Percentiles rank a stretch among this genome's conserved stretches.
Conservation (phyloP, 2,797 vertebrate genomes). For the Lepus oiostolus region DNA sequence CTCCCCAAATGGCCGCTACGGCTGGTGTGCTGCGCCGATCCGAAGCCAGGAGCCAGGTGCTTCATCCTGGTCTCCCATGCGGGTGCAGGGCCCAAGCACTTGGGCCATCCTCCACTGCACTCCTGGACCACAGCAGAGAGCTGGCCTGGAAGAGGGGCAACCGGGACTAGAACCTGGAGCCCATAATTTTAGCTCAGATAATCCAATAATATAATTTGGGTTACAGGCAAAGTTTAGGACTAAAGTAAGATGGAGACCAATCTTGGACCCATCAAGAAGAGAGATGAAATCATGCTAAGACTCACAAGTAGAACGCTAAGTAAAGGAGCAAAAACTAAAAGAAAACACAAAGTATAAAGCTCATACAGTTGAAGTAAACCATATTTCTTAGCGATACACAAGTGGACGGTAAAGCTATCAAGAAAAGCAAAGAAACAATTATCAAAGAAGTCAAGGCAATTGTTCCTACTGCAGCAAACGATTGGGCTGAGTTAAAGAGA, state of each 20-base stretch:
- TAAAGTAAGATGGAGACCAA: not conserved
- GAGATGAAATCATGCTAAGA: not conserved
- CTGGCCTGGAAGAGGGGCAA: too few relatives aligned
- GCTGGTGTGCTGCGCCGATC: too few relatives aligned
- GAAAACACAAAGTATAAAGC: not conserved
- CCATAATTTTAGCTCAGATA: not conserved
- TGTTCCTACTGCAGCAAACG: not conserved
- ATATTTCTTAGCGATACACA: not conserved
- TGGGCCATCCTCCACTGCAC: too few relatives aligned
- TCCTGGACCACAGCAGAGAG: too few relatives aligned
- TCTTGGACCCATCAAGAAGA: not conserved
- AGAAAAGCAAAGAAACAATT: conserved; percentile 17
- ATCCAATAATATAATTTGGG: not conserved
- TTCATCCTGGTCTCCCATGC: too few relatives aligned
- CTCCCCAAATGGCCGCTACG: too few relatives aligned
- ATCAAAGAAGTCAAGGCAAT: not conserved
- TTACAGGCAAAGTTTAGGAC: not conserved
- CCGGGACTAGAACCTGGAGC: too few relatives aligned
- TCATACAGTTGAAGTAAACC: not conserved
- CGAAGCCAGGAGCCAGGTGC: too few relatives aligned
- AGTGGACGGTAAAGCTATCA: not conserved
- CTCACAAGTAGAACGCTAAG: not conserved
- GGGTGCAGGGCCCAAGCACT: too few relatives aligned
- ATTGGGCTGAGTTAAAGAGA: not conserved
- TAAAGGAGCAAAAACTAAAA: conserved; percentile 33